These are phyloP conservation scores for Hexactinellida sp. DNA, from an alignment of 37 sponge, comb jelly and placozoan genomes.

Conservation along the genomic window DNA sequence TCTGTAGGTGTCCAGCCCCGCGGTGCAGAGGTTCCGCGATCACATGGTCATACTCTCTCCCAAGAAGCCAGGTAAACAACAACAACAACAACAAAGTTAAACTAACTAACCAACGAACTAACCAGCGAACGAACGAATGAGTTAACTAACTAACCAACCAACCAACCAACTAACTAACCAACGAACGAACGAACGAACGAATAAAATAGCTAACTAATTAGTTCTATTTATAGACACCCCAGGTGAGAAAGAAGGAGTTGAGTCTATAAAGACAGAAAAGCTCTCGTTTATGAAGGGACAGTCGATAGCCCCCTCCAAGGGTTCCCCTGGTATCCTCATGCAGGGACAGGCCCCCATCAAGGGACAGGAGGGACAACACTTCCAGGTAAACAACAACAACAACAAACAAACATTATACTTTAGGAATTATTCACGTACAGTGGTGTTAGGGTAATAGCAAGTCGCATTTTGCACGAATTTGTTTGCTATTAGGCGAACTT, in stretches of 20 bases:
- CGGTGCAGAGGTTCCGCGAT: neutral
- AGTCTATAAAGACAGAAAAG: neutral
- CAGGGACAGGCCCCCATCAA: neutral
- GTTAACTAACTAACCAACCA: too few species aligned
- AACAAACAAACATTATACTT: too few species aligned
- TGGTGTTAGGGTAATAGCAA: too few species aligned
- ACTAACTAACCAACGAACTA: too few species aligned
- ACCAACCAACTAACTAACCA: too few species aligned
- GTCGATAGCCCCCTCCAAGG: neutral
- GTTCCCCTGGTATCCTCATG: neutral
- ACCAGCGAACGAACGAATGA: too few species aligned
- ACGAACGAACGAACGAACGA: too few species aligned
- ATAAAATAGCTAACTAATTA: neutral
- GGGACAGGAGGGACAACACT: conserved; percentile 3
- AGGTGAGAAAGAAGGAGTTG: neutral
- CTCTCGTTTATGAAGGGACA: neutral
- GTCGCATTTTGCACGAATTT: too few species aligned
- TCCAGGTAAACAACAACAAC: neutral
- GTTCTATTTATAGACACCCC: neutral
- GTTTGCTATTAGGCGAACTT: too few species aligned
- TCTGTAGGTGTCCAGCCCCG: too few species aligned
- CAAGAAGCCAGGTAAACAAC: neutral
- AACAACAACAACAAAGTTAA: too few species aligned
- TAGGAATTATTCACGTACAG: too few species aligned
- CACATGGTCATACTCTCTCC: neutral